phyloP scores from a whole-genome alignment of 1,140 invertebrate species.

The Steinernema khuongi region DNA sequence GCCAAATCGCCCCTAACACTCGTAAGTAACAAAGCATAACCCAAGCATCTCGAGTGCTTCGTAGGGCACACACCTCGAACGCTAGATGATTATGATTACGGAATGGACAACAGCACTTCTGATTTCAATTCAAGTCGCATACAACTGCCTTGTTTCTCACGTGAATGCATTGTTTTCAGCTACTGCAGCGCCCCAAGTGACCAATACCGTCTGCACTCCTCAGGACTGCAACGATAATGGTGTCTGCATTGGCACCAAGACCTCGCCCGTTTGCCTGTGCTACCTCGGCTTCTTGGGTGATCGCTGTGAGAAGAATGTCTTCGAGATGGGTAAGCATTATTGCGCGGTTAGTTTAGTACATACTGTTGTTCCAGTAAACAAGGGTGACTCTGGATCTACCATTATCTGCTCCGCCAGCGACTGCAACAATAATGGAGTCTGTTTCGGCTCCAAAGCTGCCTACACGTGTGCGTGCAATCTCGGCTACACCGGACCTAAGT shows the following conservation, averaged over 20 bases:
- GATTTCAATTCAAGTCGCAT: background rate
- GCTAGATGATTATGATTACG: background rate
- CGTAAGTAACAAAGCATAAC: slow-evolving; percentile 11
- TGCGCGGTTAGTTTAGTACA: background rate
- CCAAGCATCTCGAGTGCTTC: background rate
- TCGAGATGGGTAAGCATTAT: slow-evolving; percentile 16
- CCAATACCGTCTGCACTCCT: slow-evolving; percentile 17
- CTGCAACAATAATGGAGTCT: slow-evolving; percentile 44
- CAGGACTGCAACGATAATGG: slow-evolving; percentile 37
- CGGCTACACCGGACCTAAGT: slow-evolving; percentile 35
- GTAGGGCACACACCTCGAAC: background rate
- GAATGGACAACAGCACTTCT: background rate
- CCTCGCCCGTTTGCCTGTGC: slow-evolving; percentile 29
- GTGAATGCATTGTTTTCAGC: slow-evolving; percentile 25
- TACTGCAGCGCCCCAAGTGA: slow-evolving; percentile 17
- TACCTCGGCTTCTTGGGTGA: slow-evolving; percentile 33
- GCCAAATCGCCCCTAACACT: slow-evolving; percentile 22
- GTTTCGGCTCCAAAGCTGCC: slow-evolving; percentile 35
- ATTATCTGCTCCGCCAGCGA: slow-evolving; percentile 35
- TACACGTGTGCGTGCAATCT: slow-evolving; percentile 41
- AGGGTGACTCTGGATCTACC: slow-evolving; percentile 20
- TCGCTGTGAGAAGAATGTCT: slow-evolving; percentile 33
- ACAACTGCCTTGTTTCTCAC: slow-evolving; percentile 10
- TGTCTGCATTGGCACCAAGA: slow-evolving; percentile 35
- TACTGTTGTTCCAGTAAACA: slow-evolving; percentile 22